These are phyloP conservation scores for Pseudomyrmex dendroicus DNA, from an alignment of 1,140 invertebrate species.

Conservation along the genomic window DNA sequence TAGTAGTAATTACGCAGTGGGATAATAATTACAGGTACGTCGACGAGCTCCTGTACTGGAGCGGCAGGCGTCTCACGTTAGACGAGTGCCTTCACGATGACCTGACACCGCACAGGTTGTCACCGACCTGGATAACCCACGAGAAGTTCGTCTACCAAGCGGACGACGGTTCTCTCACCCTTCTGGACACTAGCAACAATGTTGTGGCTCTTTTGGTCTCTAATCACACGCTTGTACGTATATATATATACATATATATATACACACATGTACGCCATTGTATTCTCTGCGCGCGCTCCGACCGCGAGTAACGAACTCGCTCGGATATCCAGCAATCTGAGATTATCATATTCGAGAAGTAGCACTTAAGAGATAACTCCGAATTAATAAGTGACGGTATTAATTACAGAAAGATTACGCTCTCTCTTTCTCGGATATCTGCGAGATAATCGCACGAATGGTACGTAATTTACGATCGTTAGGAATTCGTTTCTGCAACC, in stretches of 20 bases:
- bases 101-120: slow-evolving; percentile 89
- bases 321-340: background rate
- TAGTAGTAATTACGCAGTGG: background rate
- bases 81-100: slow-evolving; percentile 93
- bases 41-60: slow-evolving; percentile 94
- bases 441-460: background rate
- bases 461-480: slow-evolving; percentile 31
- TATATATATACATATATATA: background rate
- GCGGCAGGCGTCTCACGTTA: slow-evolving; percentile 91
- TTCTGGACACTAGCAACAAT: slow-evolving; percentile 91
- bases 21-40: slow-evolving; percentile 87
- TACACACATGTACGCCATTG: background rate
- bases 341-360: background rate
- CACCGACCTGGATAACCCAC: slow-evolving; percentile 91
- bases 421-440: background rate
- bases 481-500: slow-evolving; percentile 27
- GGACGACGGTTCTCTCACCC: slow-evolving; percentile 91
- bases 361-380: background rate
- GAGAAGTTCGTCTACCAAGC: slow-evolving; percentile 93
- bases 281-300: background rate
- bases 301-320: background rate
- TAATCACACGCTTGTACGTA: slow-evolving; percentile 92
- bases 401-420: slow-evolving; percentile 32
- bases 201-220: slow-evolving; percentile 91
- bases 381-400: slow-evolving; percentile 23